A percentile compares a stretch with the other conserved stretches of the same genome.
Evolutionary conservation across 2,888 invertebrate species (phyloP).

Genomic region (Agrotis puta): DNA sequence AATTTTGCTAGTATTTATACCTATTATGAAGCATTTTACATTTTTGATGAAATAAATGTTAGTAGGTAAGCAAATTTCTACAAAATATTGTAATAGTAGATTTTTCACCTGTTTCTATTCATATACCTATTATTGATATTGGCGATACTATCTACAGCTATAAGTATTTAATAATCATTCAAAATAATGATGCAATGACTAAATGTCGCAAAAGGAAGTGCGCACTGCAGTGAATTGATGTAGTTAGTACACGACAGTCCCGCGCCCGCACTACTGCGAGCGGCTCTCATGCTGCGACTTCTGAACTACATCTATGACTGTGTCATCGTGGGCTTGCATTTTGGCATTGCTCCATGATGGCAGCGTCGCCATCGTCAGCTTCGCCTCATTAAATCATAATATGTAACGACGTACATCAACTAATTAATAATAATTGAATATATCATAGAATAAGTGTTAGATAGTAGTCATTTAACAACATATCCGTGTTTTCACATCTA

Average conservation of each 20-base stretch:
- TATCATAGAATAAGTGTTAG: constrained; percentile 24
- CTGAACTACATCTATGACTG: no score
- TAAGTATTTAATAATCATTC: constrained; percentile 6
- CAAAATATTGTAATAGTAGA: constrained; percentile 22
- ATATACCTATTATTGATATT: constrained; percentile 10
- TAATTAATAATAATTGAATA: neutral
- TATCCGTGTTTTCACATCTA: constrained; percentile 71
- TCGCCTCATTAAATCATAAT: neutral
- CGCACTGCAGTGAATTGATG: constrained; percentile 79
- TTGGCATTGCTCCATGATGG: neutral
- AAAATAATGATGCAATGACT: neutral
- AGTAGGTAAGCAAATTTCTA: constrained; percentile 10
- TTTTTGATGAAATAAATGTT: constrained; percentile 15
- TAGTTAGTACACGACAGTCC: constrained; percentile 16
- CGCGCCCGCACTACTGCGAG: no score
- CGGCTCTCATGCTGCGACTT: no score
- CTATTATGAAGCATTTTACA: constrained; percentile 37
- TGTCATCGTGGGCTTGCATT: no score
- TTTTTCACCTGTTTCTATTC: constrained; percentile 18
- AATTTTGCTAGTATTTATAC: constrained; percentile 21
- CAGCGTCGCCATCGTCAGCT: constrained; percentile 16
- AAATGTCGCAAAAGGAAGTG: constrained; percentile 15
- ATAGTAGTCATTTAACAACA: constrained; percentile 47
- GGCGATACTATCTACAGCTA: neutral
- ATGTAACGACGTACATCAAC: neutral